Base-by-base conservation (phyloP, 1,140 invertebrate genomes). In the Aporrectodea caliginosa region DNA sequence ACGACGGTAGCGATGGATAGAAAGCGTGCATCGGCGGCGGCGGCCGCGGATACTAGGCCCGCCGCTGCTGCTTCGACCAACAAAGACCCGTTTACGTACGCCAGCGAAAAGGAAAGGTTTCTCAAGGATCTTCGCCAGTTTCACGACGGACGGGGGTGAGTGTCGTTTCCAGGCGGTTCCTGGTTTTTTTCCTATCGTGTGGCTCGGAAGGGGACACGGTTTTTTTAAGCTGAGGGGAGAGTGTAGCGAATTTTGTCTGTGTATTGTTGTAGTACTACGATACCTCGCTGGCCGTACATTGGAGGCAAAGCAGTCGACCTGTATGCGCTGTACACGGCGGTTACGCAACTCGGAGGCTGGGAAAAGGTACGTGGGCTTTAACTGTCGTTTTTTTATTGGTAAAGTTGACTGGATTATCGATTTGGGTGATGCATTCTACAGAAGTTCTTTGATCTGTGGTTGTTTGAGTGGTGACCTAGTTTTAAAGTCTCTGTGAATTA, bases 271-370 rank as follows among this genome's bases (percentile, higher is more conserved):
- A 58, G 43, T 58, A 58, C 43, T 12, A 58, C 43, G 6, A 22
- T 58, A 12, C 43, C 43, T 58, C 43, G 43, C 43, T 58, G 43
- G 43, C 43, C 43, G 43, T 58, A 58, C 43, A 58, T 58, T 58
- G 94, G 93, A 89, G 95, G 95, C 68, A 92, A 93, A 83, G 93
- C 95, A 88, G 91, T 97, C 85, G 95, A 98, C 90, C 90, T 98
- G 75, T 95, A 95, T 89, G 91, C 93, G 71, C 91, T 98, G 74
- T 97, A 97, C 88, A 92, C 92, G 81, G 91, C 95, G 84, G 95
- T 97, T 27, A 96, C 93, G 80, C 92, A 92, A 75, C 91, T 93
- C 84, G 95, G 95, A 84, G 96, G 96, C 85, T 94, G 95, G 91
- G 92, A 95, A 84, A 96, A 95, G 92, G 95, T 97, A 88, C 91